phyloP scores from a whole-genome alignment of 2,797 vertebrate species.

The Pangasius sanitwongsei region DNA sequence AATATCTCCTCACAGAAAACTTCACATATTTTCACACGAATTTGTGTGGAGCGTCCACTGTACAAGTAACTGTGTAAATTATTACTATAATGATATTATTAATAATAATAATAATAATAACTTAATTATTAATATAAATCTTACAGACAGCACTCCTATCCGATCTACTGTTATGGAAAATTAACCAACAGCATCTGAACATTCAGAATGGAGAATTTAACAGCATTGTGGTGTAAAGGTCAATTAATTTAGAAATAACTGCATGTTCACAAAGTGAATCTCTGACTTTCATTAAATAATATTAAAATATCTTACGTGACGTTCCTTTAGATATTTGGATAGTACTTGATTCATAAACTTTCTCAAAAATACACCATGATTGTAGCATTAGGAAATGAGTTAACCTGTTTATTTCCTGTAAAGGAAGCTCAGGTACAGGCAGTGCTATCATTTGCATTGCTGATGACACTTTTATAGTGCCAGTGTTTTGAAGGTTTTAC shows the following conservation, averaged over 20 bases:
- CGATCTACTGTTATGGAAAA: background rate
- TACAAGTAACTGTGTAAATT: background rate
- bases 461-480: background rate
- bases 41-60: background rate
- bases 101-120: background rate
- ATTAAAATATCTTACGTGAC: background rate
- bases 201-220: background rate
- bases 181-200: background rate
- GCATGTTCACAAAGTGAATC: background rate
- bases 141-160: background rate
- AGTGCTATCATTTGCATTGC: slow-evolving; percentile 2
- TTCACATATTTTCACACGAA: background rate
- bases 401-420: background rate
- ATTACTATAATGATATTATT: background rate
- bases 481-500: slow-evolving; percentile 24
- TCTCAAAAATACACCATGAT: background rate
- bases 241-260: background rate
- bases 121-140: background rate
- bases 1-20: background rate
- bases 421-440: background rate
- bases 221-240: background rate
- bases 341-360: no score
- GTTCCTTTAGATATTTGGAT: background rate
- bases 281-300: background rate
- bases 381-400: background rate